These are phyloP conservation scores for Calephelis nemesis DNA, from an alignment of 1,140 invertebrate genomes.

Conservation along the genomic window DNA sequence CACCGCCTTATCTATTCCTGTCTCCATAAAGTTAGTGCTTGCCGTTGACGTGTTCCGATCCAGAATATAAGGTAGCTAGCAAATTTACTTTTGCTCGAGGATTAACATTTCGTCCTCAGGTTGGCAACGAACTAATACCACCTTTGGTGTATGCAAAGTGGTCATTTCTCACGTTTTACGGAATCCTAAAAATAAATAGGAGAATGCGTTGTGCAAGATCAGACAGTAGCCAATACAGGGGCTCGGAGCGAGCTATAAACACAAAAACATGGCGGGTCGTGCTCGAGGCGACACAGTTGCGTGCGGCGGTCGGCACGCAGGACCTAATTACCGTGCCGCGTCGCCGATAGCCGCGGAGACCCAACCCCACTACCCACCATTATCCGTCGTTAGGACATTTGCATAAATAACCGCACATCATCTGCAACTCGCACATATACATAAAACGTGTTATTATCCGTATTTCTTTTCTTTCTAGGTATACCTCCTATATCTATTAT, in stretches of 20 bases:
- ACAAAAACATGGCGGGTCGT: constrained; percentile 63
- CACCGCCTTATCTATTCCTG: too few relatives aligned
- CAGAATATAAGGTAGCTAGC: too few relatives aligned
- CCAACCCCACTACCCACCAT: constrained; percentile 59
- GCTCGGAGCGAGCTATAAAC: constrained; percentile 48
- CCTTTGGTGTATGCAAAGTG: too few relatives aligned
- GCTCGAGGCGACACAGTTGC: constrained; percentile 73
- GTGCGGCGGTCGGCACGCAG: constrained; percentile 60
- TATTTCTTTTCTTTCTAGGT: neutral
- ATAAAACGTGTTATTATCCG: constrained; percentile 50
- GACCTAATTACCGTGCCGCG: constrained; percentile 71
- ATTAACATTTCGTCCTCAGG: too few relatives aligned
- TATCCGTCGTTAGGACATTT: constrained; percentile 77
- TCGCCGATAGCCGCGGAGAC: constrained; percentile 52
- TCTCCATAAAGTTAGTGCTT: too few relatives aligned
- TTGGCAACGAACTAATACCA: too few relatives aligned
- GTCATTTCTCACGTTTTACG: too few relatives aligned
- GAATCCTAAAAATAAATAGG: too few relatives aligned
- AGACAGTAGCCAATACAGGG: constrained; percentile 51
- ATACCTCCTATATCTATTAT: too few relatives aligned
- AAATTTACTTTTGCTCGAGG: too few relatives aligned
- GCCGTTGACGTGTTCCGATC: too few relatives aligned
- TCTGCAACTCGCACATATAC: constrained; percentile 62
- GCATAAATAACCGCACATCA: constrained; percentile 71
- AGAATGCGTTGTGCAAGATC: constrained; percentile 26